Conservation (phyloP, 2,888 invertebrate species). For the Drosophila tripunctata region DNA sequence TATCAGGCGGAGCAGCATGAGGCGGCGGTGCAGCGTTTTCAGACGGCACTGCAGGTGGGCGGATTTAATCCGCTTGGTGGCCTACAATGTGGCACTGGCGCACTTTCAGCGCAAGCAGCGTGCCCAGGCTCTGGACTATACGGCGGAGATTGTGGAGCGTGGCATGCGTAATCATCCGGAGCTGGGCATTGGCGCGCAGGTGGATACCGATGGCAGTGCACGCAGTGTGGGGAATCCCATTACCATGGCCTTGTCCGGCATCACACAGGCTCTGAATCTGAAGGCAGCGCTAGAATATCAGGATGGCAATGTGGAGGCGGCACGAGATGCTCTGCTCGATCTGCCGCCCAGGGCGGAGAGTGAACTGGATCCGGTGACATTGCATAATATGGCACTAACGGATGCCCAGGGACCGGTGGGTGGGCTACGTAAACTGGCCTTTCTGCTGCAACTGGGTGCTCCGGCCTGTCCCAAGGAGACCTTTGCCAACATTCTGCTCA, state of each 20-base stretch:
- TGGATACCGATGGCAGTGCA: slow-evolving; percentile 87
- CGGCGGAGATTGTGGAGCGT: slow-evolving; percentile 95
- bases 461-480: slow-evolving; percentile 96
- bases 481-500: slow-evolving; percentile 95
- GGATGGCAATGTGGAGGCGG: slow-evolving; percentile 90
- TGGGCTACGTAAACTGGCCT: slow-evolving; percentile 91
- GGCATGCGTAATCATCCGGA: slow-evolving; percentile 99
- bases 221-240: slow-evolving; percentile 92
- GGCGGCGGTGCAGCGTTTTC: slow-evolving; percentile 95
- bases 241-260: slow-evolving; percentile 94
- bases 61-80: slow-evolving; percentile 96
- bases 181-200: slow-evolving; percentile 97
- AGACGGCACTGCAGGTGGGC: slow-evolving; percentile 92
- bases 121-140: slow-evolving; percentile 95
- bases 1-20: slow-evolving; percentile 96
- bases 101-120: slow-evolving; percentile 97
- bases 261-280: slow-evolving; percentile 98
- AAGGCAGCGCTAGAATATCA: slow-evolving; percentile 99
- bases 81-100: slow-evolving; percentile 97
- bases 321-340: slow-evolving; percentile 93
- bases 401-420: slow-evolving; percentile 97
- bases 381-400: slow-evolving; percentile 97
- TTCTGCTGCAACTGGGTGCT: slow-evolving; percentile 96
- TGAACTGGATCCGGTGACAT: slow-evolving; percentile 98
- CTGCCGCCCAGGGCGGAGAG: slow-evolving; percentile 98